Evolutionary conservation across 2,113 vertebrate species (phyloP), one percentile per base, ranked within the genome.

Genomic region (Riparia riparia): DNA sequence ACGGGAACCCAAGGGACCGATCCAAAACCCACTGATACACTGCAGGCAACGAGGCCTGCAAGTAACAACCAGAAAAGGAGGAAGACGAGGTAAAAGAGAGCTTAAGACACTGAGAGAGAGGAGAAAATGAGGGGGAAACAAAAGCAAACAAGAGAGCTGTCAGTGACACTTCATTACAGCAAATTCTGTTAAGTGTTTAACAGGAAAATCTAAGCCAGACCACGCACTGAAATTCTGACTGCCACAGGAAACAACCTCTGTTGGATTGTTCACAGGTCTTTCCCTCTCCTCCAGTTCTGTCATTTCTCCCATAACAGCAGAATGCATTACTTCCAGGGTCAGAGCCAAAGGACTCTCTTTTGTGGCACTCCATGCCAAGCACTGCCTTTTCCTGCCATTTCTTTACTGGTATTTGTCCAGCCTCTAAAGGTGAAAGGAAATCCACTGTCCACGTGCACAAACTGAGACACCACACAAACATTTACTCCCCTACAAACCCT

Each of bases 361-460:
- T 2, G 13, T 3, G 13, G 47, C 76, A 47, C 4, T 6, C 3
- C 26, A 19, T 1, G 25, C 7, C 47, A 29, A 39, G 15, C 47
- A 3, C 17, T 32, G 39, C 28, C 29, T 74, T 58, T 29, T 28
- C 77, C 65, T 73, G n/a, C 14, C 16, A 2, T 24, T 54, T 31
- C 70, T 72, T 32, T 8, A 22, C 15, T 17, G 31, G 22, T 17
- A 7, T 31, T 80, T 34, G 63, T 83, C n/a, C 19, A 61, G 47
- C 73, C 50, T 10, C 3, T 4, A 41, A 39, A 61, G 34, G 21
- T 71, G 70, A 51, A 63, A 73, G 21, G 58, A 73, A 26, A 17
- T 17, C 61, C 10, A 10, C 28, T 20, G 21, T 11, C 54, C 49
- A 22, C 0, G 0, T 0, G 4, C 64, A 53, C 79, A 31, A 22